A percentile compares a stretch with the other conserved stretches of the same genome.
phyloP scores from a whole-genome alignment of 2,113 vertebrate genomes.

The Natator depressus region DNA sequence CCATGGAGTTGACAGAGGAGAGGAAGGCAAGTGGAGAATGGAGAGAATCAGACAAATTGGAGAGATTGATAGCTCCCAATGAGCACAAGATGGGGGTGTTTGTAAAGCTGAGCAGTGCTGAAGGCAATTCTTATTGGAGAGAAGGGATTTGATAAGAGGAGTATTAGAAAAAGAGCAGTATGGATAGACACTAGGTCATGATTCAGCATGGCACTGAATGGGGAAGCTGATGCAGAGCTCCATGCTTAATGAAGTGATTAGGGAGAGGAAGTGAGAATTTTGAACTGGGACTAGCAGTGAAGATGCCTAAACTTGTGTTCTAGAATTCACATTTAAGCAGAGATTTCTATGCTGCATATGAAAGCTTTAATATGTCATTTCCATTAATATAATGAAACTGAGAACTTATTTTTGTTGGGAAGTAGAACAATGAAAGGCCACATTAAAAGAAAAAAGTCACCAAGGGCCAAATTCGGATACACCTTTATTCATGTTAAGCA shows the following conservation, averaged over 20 bases:
- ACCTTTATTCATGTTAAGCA: background rate
- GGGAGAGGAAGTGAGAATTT: background rate
- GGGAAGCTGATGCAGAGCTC: background rate
- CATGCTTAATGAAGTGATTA: background rate
- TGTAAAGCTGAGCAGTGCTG: rapidly evolving
- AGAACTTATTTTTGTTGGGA: background rate
- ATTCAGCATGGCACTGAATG: background rate
- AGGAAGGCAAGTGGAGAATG: slow-evolving; percentile 16
- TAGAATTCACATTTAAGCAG: rapidly evolving
- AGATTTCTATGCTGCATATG: background rate
- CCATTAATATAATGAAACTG: background rate
- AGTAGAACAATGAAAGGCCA: background rate
- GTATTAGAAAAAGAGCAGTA: background rate
- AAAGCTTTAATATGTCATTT: background rate
- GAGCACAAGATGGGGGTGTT: slow-evolving; percentile 33
- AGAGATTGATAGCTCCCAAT: slow-evolving; percentile 38
- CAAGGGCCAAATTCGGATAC: background rate
- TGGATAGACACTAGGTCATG: background rate
- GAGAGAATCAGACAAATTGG: slow-evolving; percentile 35
- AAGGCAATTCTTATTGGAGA: background rate
- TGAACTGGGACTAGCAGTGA: background rate
- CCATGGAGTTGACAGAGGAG: background rate
- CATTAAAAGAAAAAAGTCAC: background rate
- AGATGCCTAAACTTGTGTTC: background rate
- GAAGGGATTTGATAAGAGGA: slow-evolving; percentile 5